Conservation (phyloP, 2,888 invertebrate species). For the Ichneumon xanthorius region DNA sequence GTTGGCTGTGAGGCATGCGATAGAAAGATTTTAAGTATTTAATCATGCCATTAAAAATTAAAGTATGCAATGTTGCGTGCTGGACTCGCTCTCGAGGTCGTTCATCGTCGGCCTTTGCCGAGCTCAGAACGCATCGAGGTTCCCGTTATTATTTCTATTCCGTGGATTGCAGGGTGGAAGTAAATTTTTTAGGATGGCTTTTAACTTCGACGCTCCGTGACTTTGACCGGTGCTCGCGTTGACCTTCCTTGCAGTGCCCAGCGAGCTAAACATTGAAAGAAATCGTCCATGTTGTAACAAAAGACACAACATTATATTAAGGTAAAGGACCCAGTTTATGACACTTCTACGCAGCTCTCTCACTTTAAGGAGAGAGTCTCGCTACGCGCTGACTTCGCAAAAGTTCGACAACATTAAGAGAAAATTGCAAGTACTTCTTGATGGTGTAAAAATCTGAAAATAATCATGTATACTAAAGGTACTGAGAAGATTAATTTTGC, state of each 20-base stretch:
- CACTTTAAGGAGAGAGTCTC: too few species aligned
- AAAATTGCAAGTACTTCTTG: too few species aligned
- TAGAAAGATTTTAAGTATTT: neutral
- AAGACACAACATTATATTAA: neutral
- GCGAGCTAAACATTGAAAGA: neutral
- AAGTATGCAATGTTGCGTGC: slow-evolving; percentile 34
- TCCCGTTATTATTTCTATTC: neutral
- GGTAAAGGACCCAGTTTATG: too few species aligned
- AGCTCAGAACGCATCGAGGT: neutral
- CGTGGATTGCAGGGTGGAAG: slow-evolving; percentile 4
- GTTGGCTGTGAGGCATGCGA: slow-evolving; percentile 16
- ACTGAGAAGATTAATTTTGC: too few species aligned
- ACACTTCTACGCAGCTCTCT: too few species aligned
- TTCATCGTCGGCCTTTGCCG: neutral
- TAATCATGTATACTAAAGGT: too few species aligned
- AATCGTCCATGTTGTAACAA: neutral
- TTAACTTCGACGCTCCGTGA: neutral
- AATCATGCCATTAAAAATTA: neutral
- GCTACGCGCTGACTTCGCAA: too few species aligned
- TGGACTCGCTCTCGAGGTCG: slow-evolving; percentile 27
- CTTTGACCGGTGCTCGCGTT: neutral
- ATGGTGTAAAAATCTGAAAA: too few species aligned
- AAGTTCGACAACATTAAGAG: too few species aligned
- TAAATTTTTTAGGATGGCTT: neutral
- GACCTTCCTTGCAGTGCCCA: neutral